Conservation (phyloP, 2,888 invertebrate genomes). For the Mystacides longicornis region DNA sequence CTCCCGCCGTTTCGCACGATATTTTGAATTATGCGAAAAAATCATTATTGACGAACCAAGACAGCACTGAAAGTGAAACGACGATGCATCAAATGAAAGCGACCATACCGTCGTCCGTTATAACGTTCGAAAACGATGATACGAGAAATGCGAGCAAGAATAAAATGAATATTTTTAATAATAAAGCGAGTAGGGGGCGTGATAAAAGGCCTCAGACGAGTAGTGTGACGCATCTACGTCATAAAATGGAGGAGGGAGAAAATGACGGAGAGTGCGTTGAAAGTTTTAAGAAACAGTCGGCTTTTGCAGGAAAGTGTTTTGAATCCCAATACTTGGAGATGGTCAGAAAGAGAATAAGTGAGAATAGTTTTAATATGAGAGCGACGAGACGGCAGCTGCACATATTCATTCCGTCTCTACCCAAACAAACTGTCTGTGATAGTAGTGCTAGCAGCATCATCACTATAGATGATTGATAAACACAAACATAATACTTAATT, state of each 20-base stretch:
- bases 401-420: constrained; percentile 64
- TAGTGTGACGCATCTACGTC: neutral
- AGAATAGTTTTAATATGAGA: constrained; percentile 36
- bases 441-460: constrained; percentile 16
- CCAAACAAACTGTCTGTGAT: constrained; percentile 42
- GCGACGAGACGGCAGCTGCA: constrained; percentile 58
- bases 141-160: neutral
- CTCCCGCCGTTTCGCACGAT: neutral
- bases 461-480: constrained; percentile 10
- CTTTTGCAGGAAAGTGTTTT: constrained; percentile 28
- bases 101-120: neutral
- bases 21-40: constrained; percentile 19
- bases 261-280: neutral
- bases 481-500: neutral
- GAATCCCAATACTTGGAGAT: constrained; percentile 36
- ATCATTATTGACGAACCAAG: too few species aligned
- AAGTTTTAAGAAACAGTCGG: constrained; percentile 4
- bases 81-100: neutral
- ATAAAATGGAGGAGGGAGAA: neutral
- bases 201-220: neutral
- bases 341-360: constrained; percentile 37
- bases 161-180: neutral
- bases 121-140: neutral
- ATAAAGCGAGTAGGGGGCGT: neutral
- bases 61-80: neutral